Evolutionary conservation across 2,113 vertebrate genomes (phyloP), one percentile per base, ranked within the genome.

Genomic region (Oplegnathus fasciatus): DNA sequence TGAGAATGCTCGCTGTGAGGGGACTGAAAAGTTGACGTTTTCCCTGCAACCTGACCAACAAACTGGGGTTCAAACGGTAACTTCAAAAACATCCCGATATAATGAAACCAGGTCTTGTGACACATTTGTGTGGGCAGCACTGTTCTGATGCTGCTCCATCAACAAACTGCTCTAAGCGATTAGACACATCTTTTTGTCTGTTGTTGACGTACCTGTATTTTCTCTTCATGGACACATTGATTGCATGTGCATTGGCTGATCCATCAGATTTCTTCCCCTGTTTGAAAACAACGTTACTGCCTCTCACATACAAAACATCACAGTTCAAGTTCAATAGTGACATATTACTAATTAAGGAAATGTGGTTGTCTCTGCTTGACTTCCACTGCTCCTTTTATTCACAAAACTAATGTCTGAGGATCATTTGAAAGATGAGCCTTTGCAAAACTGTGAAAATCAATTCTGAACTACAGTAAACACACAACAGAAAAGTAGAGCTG

Each of bases 171-270:
- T 61, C 60, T 15, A 14, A 26, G 13, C 18, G 17, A 11, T 7
- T 1, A 13, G 0, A 55, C 67, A 48, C 15, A 50, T 18, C 57
- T 11, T 32, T 37, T 37, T 7, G 17, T 68, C 34, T 74, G 1
- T 54, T 46, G 55, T 32, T 52, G 30, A 79, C 90, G 1, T 90
- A 99, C 98, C 98, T 98, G 96, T 99, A 99, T 74, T 99, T 99
- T 85, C 98, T 96, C 94, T 99, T 99, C 95, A 98, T 97, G 32
- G 96, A 96, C 70, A 98, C 97, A 0, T 99, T 99, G 90, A 98
- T 92, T 57, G 98, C 98, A 2, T 96, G 96, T 0, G 98, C 98
- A 1, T 98, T 98, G 3, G 96, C 96, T 0, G 97, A 97, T 0
- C 97, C 97, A 0, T 97, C 97, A 0, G 95, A 95, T 89, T 98